Evolutionary conservation across 2,888 invertebrate genomes (phyloP), one percentile per base, ranked within the genome.

Genomic region (Mantis religiosa): DNA sequence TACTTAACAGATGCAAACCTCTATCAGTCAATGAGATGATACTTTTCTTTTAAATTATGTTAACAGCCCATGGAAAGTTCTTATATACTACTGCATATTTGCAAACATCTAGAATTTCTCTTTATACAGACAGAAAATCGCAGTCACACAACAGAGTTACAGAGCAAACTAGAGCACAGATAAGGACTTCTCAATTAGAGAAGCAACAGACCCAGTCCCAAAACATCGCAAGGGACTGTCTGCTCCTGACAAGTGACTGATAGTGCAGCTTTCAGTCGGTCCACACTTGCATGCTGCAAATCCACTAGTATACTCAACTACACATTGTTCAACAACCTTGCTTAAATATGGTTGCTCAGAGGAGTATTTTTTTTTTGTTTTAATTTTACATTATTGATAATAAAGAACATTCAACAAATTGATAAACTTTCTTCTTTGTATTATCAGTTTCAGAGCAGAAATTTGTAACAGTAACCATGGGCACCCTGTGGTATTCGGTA

Each of bases 1-100:
- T 90, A 90, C 90, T 71, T 89, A 71, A 89, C 90, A 90, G 90
- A 90, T 90, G 90, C 90, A 90, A 90, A 89, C 88, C 89, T 90
- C 89, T 89, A 89, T 91, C 90, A 91, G 90, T 91, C 90, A 90
- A 90, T 91, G 88, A 91, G 85, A 89, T 90, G 89, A 90, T 90
- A 90, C 89, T 90, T 90, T 71, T 88, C 87, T 90, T 90, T 91
- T 90, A 90, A 90, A 90, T 90, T 89, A 90, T 89, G 87, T 90
- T 90, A 91, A 91, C 91, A 91, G 91, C 91, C 91, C 91, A 91
- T 91, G 91, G 90, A 91, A 91, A 91, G 89, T 90, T 91, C 89
- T 91, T 91, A 91, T 90, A 91, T 91, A 91, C 91, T 91, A 91
- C 91, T 92, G 91, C 92, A 92, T 92, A 91, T 92, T 92, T 91